Evolutionary conservation across 2,113 vertebrate species (phyloP).

Genomic region (Myodes glareolus): DNA sequence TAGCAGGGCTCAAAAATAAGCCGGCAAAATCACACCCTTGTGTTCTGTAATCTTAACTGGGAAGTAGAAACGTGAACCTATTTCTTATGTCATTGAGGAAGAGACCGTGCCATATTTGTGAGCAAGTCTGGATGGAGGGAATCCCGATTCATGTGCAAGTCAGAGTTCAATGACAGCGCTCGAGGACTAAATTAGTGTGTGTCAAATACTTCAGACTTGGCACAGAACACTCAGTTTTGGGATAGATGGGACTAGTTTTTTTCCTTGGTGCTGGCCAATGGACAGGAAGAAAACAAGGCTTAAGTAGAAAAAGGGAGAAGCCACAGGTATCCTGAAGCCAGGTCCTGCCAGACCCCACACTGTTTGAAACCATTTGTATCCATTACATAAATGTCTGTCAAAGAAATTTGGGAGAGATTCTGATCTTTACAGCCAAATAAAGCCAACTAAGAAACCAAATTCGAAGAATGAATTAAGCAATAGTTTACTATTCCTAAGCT

Average conservation of each 20-base stretch:
- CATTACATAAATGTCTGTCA: not conserved
- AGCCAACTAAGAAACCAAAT: not conserved
- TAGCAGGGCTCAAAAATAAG: not conserved
- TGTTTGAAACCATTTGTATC: not conserved
- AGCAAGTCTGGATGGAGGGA: not conserved
- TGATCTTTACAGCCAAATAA: slow-evolving; percentile 38
- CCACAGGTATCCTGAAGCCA: not conserved
- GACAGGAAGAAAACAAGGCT: not conserved
- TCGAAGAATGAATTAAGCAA: slow-evolving; percentile 32
- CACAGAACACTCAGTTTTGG: not conserved
- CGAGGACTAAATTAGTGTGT: not conserved
- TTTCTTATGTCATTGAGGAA: not conserved
- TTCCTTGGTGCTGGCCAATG: not conserved
- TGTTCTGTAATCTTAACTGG: not conserved
- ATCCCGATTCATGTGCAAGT: not conserved
- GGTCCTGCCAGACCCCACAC: not conserved
- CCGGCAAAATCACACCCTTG: not conserved
- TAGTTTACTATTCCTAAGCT: not conserved
- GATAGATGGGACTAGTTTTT: not conserved
- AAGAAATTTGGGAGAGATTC: not conserved
- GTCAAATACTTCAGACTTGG: not conserved
- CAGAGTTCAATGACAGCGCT: not conserved
- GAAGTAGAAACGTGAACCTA: not conserved
- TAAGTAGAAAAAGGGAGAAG: not conserved
- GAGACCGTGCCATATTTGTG: not conserved